Conservation (phyloP, 2,113 vertebrate genomes). For the Bos indicus region DNA sequence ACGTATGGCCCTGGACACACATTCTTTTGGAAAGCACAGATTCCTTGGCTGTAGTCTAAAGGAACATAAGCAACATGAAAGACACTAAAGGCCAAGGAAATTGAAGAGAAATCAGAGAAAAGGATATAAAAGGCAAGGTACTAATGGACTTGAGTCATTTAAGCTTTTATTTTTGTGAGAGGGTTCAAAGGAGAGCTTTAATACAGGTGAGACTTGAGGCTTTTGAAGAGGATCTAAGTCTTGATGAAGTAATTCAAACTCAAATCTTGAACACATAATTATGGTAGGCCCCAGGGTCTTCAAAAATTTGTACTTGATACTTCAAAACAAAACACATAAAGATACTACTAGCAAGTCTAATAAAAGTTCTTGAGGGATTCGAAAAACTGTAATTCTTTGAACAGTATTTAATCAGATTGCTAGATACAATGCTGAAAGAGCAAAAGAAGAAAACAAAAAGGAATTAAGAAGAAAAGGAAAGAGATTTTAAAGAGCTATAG, state of each 20-base stretch:
- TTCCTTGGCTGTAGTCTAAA: neutral
- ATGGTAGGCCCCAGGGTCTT: slow-evolving; percentile 36
- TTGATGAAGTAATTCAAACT: slow-evolving; percentile 40
- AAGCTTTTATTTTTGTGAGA: slow-evolving; percentile 18
- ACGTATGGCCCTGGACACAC: neutral
- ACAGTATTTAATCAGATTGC: neutral
- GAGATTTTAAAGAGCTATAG: neutral
- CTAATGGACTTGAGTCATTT: neutral
- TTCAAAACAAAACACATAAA: slow-evolving; percentile 60
- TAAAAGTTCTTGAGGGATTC: neutral
- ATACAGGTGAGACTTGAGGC: slow-evolving; percentile 14
- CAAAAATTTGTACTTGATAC: slow-evolving; percentile 41
- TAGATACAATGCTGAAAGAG: neutral
- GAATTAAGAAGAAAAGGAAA: neutral
- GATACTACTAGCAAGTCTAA: slow-evolving; percentile 34
- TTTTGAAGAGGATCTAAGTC: slow-evolving; percentile 50
- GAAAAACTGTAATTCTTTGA: slow-evolving; percentile 13
- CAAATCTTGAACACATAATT: slow-evolving; percentile 29
- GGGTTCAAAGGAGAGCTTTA: neutral
- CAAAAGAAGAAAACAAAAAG: neutral
- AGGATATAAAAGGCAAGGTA: neutral
- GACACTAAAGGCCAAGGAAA: neutral
- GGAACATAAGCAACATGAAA: neutral
- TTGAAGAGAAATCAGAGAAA: neutral
- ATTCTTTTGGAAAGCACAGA: neutral